phyloP scores from a whole-genome alignment of 2,797 vertebrate genomes.

The Coranthus polyacanthus region DNA sequence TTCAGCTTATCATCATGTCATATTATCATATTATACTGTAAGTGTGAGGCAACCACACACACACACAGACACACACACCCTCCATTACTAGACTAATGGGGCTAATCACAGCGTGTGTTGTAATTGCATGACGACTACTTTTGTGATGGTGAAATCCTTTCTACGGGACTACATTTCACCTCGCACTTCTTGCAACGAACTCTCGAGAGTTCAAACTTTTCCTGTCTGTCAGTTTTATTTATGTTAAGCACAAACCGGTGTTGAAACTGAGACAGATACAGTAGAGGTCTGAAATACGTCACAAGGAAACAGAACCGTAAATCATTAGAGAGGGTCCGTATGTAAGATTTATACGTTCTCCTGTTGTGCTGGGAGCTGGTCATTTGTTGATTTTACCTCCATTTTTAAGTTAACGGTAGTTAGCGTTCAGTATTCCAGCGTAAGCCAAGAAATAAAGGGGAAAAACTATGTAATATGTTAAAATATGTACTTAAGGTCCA shows the following conservation, averaged over 20 bases:
- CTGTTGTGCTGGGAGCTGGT: no score
- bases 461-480: no score
- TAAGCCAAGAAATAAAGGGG: no score
- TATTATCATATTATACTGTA: constrained; percentile 23
- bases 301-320: no score
- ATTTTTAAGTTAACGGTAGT: no score
- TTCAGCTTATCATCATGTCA: constrained; percentile 21
- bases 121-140: constrained; percentile 30
- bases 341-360: not conserved
- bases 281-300: not conserved
- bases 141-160: constrained; percentile 11
- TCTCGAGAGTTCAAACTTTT: no score
- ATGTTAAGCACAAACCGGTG: not conserved
- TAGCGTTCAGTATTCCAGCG: no score
- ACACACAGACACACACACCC: no score
- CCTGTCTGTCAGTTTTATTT: not conserved
- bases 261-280: not conserved
- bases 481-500: no score
- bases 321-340: no score
- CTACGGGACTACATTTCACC: constrained; percentile 20
- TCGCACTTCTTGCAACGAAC: constrained; percentile 8
- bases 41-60: not conserved
- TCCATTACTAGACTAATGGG: not conserved
- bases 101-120: constrained; percentile 25
- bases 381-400: no score